Conservation (phyloP, 2,888 invertebrate genomes). For the Temnothorax unifasciatus region DNA sequence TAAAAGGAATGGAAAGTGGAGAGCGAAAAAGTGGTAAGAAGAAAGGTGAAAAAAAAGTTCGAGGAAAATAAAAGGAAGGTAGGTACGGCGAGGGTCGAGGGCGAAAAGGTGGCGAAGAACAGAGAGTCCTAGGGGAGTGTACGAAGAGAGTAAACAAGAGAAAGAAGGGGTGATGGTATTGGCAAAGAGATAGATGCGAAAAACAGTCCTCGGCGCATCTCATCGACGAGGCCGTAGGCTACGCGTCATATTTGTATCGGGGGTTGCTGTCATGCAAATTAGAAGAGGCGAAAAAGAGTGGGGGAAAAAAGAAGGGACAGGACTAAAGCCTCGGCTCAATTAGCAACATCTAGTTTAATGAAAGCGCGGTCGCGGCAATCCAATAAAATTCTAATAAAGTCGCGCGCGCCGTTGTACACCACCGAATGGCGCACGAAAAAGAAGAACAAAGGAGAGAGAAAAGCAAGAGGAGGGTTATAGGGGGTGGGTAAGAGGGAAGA, state of each 20-base stretch:
- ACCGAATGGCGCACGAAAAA: slow-evolving; percentile 26
- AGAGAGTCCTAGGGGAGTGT: not conserved
- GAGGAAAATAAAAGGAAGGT: not conserved
- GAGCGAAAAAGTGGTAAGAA: not conserved
- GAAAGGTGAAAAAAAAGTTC: not conserved
- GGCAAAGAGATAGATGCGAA: not conserved
- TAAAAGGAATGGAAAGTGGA: not conserved
- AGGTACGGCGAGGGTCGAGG: not conserved
- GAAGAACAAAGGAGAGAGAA: slow-evolving; percentile 18
- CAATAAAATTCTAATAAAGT: slow-evolving; percentile 81
- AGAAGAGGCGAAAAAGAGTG: not conserved
- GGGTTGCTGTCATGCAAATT: not conserved
- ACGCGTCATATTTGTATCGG: slow-evolving; percentile 49
- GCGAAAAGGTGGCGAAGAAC: not conserved
- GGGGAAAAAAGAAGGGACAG: slow-evolving; percentile 55
- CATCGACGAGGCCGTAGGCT: slow-evolving; percentile 13
- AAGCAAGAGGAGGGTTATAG: not conserved
- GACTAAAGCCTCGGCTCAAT: slow-evolving; percentile 77
- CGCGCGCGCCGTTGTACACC: slow-evolving; percentile 63
- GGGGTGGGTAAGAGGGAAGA: not conserved
- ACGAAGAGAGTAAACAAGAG: not conserved
- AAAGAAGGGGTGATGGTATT: not conserved
- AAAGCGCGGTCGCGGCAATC: slow-evolving; percentile 77
- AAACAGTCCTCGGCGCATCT: slow-evolving; percentile 7
- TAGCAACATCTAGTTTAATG: slow-evolving; percentile 80